Evolutionary conservation across 2,797 vertebrate species (phyloP).

Genomic region (Sciurus vulgaris): DNA sequence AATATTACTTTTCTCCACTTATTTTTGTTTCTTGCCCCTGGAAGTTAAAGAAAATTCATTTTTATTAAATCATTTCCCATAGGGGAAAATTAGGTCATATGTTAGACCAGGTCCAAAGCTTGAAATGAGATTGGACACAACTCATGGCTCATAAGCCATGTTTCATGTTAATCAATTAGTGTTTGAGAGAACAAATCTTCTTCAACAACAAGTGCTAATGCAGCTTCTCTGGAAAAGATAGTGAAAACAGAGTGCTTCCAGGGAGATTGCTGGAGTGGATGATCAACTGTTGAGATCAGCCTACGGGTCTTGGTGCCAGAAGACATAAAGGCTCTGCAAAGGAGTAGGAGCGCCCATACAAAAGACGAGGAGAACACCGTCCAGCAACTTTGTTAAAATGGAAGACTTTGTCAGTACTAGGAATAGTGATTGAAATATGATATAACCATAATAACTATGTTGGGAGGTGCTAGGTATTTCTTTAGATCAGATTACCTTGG

Average conservation of each 20-base stretch:
- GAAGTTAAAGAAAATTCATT: constrained; percentile 48
- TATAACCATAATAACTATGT: neutral
- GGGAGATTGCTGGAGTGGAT: neutral
- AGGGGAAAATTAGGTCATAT: neutral
- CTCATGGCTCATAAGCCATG: constrained; percentile 6
- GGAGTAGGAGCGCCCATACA: neutral
- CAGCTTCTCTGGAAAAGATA: neutral
- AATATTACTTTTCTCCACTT: neutral
- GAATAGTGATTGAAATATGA: neutral
- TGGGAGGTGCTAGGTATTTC: neutral
- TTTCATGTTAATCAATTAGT: constrained; percentile 14
- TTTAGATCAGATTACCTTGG: neutral
- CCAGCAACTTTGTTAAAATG: neutral
- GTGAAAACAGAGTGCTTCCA: neutral
- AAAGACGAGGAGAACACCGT: neutral
- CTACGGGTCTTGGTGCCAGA: neutral
- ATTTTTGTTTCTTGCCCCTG: constrained; percentile 43
- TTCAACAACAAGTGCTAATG: neutral
- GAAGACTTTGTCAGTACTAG: neutral
- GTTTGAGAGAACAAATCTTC: neutral
- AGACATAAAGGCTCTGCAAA: neutral
- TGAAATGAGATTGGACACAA: constrained; percentile 48
- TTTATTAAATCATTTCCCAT: constrained; percentile 28
- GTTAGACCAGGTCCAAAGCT: neutral
- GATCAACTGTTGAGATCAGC: neutral